phyloP scores from a whole-genome alignment of 2,113 vertebrate genomes.

The human (Homo sapiens) region GRCh38 chr6:133566501-133567000 shows the following conservation, averaged over 20 bases:
- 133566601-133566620: background rate
- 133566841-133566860: background rate
- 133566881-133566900: background rate
- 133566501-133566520: background rate
- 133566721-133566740: background rate
- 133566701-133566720: background rate
- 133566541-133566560: background rate
- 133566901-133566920: background rate
- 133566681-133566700: conserved; percentile 12
- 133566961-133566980: background rate
- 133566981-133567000: background rate
- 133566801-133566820: background rate
- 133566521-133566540: background rate
- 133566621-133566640: background rate
- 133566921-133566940: background rate
- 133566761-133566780: background rate
- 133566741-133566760: background rate
- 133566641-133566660: background rate
- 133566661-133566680: background rate
- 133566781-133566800: background rate
- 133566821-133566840: background rate
- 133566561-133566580: background rate
- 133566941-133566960: background rate
- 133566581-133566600: background rate
- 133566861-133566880: background rate